Percentiles rank a stretch among this genome's conserved stretches.
Conservation (phyloP, 2,113 vertebrate species). For the Laticauda laticaudata region DNA sequence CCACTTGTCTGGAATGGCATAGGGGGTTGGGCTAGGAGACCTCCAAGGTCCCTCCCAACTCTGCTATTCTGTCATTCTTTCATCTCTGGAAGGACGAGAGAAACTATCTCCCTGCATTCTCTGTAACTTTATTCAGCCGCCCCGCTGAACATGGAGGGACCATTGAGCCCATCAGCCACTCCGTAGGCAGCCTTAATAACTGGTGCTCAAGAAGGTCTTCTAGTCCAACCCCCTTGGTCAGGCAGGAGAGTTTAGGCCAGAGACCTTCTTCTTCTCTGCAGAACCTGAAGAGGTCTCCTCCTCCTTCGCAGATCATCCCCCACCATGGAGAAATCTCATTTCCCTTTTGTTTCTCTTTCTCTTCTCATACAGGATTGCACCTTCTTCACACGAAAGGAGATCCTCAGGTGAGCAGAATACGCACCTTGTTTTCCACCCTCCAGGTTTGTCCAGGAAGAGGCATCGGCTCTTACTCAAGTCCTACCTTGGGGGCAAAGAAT, state of each 20-base stretch:
- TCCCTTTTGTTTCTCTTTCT: constrained; percentile 28
- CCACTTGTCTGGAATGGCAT: background rate
- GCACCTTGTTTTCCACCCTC: background rate
- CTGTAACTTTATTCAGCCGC: constrained; percentile 51
- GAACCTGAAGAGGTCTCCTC: background rate
- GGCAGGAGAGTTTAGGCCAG: too few relatives aligned
- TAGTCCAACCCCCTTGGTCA: background rate
- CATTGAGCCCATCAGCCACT: constrained; percentile 41
- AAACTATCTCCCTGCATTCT: constrained; percentile 10
- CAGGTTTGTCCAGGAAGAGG: background rate
- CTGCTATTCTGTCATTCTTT: too few relatives aligned
- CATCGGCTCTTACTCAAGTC: background rate
- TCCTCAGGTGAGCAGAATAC: constrained; percentile 86
- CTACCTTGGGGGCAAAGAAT: background rate
- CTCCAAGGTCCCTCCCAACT: too few relatives aligned
- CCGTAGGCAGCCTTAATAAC: constrained; percentile 69
- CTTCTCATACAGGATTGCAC: constrained; percentile 87
- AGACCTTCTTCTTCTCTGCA: background rate
- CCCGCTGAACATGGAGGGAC: constrained; percentile 36
- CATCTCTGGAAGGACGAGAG: background rate
- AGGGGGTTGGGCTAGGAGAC: background rate
- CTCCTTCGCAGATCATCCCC: background rate
- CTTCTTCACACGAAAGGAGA: constrained; percentile 97
- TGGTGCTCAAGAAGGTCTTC: constrained; percentile 45
- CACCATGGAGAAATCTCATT: background rate